These are phyloP conservation scores for Mugil cephalus DNA, from an alignment of 2,113 vertebrate species.

Conservation along the genomic window DNA sequence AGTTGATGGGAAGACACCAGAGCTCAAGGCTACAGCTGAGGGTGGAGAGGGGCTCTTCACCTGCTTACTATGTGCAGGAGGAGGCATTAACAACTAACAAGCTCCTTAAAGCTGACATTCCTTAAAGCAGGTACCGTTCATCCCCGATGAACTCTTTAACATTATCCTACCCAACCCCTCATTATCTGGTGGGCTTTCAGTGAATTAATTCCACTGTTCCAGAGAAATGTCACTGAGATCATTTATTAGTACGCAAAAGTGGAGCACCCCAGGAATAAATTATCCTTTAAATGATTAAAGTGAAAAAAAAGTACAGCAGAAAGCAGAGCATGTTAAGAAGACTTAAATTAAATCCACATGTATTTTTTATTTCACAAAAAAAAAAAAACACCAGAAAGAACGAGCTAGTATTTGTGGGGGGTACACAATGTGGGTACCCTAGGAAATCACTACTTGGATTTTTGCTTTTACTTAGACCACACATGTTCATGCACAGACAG, in stretches of 20 bases:
- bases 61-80: constrained; percentile 49
- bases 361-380: too few relatives aligned
- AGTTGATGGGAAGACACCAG: constrained; percentile 38
- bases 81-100: constrained; percentile 53
- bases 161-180: constrained; percentile 32
- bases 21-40: constrained; percentile 35
- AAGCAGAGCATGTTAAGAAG: not conserved
- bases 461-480: not conserved
- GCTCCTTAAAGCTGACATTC: constrained; percentile 52
- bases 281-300: not conserved
- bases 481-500: constrained; percentile 4
- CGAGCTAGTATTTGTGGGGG: not conserved
- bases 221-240: not conserved
- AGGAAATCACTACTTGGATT: too few relatives aligned
- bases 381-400: too few relatives aligned
- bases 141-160: constrained; percentile 1
- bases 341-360: too few relatives aligned
- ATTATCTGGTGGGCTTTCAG: constrained; percentile 13
- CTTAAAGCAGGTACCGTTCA: constrained; percentile 29
- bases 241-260: constrained; percentile 17
- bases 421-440: not conserved
- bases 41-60: constrained; percentile 32
- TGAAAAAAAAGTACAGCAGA: not conserved
- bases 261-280: too few relatives aligned
- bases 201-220: not conserved